Evolutionary conservation across 53 echinoderm and acorn worm species (phyloP), one percentile per base, ranked within the genome.

Genomic region (Arbacia lixula): DNA sequence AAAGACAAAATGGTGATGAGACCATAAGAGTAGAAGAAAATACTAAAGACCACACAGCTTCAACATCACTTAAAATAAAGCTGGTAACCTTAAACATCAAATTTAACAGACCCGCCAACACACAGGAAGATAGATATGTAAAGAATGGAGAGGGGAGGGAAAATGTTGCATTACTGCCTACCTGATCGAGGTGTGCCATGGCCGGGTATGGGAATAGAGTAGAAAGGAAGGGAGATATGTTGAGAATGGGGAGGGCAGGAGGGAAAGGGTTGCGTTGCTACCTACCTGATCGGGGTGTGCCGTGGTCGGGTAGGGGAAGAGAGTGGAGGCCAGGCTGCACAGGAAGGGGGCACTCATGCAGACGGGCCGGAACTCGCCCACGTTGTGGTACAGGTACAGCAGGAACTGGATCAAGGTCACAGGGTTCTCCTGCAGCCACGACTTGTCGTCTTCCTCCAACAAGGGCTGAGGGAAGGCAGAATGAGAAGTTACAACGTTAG

Each of bases 381-480:
- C 78, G 66, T 98, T 98, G 90, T 94, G 92, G 83, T 98, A 98
- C 51, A 98, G 87, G 77, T 90, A 98, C 37, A 92, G 87, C 69
- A 98, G 60, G 71, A 98, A 98, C 71, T 98, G 98, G 40, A 98
- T 88, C 39, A 98, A 58, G 0, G 91, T 98, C 5, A 98, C 79
- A 0, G 98, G 94, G 85, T 98, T 94, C 29, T 94, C 92, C 77
- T 88, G 72, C 14, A 94, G 72, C 98, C 98, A 98, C 19, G 53
- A 75, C 11, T 34, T 41, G 14, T 91, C 93, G 35, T 89, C 93
- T 10, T 91, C 91, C 6, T 61, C 76, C 1, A 31, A 49, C 35
- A 78, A 41, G 26, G 85, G 46, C 66, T 81, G 37, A 53, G n/a
- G n/a, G n/a, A n/a, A n/a, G n/a, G n/a, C n/a, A n/a, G n/a, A n/a